Evolutionary conservation across 2,888 invertebrate genomes (phyloP).

Genomic region (Stenchaetothrips biformis): DNA sequence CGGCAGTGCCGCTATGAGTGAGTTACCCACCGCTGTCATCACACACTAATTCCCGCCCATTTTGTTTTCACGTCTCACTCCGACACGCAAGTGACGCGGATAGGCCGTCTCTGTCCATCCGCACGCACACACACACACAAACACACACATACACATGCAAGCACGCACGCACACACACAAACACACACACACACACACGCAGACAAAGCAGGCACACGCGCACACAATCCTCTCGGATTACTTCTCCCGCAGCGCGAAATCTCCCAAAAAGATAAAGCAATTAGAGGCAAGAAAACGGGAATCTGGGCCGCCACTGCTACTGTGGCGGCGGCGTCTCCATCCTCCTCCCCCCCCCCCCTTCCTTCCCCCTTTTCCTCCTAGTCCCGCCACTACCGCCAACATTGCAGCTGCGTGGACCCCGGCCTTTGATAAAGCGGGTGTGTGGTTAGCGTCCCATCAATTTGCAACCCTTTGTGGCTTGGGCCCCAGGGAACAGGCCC

Average conservation of each 20-base stretch:
- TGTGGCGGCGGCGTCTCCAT: too few relatives aligned
- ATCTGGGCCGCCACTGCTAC: too few relatives aligned
- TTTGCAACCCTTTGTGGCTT: slow-evolving; percentile 23
- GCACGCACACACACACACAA: not conserved
- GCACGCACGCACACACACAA: not conserved
- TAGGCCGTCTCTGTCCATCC: too few relatives aligned
- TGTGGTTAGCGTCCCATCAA: slow-evolving; percentile 18
- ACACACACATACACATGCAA: not conserved
- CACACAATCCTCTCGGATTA: not conserved
- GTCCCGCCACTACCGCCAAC: not conserved
- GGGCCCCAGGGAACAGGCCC: not conserved
- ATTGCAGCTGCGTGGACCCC: not conserved
- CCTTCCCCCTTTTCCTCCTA: too few relatives aligned
- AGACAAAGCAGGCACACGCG: not conserved
- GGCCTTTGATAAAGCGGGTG: slow-evolving; percentile 8
- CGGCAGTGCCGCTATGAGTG: slow-evolving; percentile 12
- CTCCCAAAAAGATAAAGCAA: too few relatives aligned
- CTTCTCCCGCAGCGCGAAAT: too few relatives aligned
- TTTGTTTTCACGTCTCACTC: not conserved
- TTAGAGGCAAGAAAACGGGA: too few relatives aligned
- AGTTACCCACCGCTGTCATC: slow-evolving; percentile 17
- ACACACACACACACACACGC: not conserved
- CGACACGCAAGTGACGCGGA: too few relatives aligned
- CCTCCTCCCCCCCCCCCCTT: too few relatives aligned
- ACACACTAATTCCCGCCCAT: slow-evolving; percentile 21